Evolutionary conservation across 2,888 invertebrate species (phyloP).

Genomic region (Drosophila vallismaia): DNA sequence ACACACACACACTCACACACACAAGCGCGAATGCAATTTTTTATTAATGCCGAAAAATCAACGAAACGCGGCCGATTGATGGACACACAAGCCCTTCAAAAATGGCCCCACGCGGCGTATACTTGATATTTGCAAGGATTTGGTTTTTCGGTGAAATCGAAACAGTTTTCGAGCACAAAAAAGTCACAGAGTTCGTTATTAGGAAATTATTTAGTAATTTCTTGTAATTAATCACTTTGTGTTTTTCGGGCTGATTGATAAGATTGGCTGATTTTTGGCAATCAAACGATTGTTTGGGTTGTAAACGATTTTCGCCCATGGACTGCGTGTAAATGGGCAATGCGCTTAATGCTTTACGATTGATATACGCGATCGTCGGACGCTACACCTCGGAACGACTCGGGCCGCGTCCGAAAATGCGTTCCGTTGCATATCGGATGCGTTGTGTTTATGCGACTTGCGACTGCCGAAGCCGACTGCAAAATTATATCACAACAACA

Average conservation of each 20-base stretch:
- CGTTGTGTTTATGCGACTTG: slow-evolving; percentile 84
- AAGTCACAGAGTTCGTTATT: neutral
- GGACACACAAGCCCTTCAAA: slow-evolving; percentile 43
- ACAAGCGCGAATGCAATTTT: slow-evolving; percentile 51
- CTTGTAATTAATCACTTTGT: neutral
- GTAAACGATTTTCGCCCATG: slow-evolving; percentile 47
- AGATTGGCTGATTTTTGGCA: slow-evolving; percentile 19
- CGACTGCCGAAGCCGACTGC: slow-evolving; percentile 82
- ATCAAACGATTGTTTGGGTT: slow-evolving; percentile 16
- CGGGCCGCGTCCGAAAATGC: slow-evolving; percentile 85
- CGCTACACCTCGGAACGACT: slow-evolving; percentile 84
- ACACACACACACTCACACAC: slow-evolving; percentile 28
- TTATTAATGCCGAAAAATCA: slow-evolving; percentile 57
- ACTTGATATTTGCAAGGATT: slow-evolving; percentile 52
- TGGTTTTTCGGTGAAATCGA: neutral
- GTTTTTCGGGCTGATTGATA: slow-evolving; percentile 3
- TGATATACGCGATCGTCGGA: slow-evolving; percentile 84
- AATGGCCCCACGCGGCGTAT: slow-evolving; percentile 63
- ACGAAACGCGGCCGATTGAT: slow-evolving; percentile 46
- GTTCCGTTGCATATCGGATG: slow-evolving; percentile 85
- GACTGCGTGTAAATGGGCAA: slow-evolving; percentile 68
- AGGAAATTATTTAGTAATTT: neutral
- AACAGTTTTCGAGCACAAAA: neutral
- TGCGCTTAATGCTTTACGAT: slow-evolving; percentile 82
- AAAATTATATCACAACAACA: slow-evolving; percentile 84